A percentile compares a stretch with the other conserved stretches of the same genome.
Conservation (phyloP, 2,113 vertebrate genomes). For the Electrona antarctica region DNA sequence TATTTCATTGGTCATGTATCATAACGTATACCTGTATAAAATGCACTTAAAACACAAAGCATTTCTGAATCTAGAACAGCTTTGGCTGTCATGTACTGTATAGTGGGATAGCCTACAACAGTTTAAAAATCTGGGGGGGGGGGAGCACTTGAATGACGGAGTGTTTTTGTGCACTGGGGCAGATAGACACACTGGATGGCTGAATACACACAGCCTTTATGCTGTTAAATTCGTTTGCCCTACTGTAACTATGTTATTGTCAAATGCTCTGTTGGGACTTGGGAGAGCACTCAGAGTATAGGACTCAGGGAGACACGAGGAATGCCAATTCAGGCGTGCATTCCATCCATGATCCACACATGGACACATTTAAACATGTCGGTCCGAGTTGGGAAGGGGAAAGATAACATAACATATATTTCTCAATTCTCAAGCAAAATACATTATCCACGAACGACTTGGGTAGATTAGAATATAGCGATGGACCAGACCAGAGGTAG, state of each 20-base stretch:
- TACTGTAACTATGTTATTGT: slow-evolving; percentile 1
- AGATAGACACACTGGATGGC: neutral
- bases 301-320: slow-evolving; percentile 7
- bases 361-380: slow-evolving; percentile 35
- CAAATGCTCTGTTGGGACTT: neutral
- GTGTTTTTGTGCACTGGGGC: slow-evolving; percentile 17
- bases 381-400: neutral
- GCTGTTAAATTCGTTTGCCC: neutral
- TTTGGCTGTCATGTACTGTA: no score
- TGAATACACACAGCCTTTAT: neutral
- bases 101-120: no score
- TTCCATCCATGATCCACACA: slow-evolving; percentile 4
- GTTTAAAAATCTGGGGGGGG: no score
- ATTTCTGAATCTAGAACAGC: no score
- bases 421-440: neutral
- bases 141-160: neutral
- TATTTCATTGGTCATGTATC: no score
- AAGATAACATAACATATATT: neutral
- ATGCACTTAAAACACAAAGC: no score
- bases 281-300: neutral
- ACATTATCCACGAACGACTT: neutral
- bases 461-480: no score
- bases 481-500: no score
- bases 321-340: slow-evolving; percentile 3
- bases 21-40: no score